Percentiles rank a stretch among this genome's conserved stretches.
phyloP scores from a whole-genome alignment of 1,140 invertebrate species.

The Pteromalus puparum region DNA sequence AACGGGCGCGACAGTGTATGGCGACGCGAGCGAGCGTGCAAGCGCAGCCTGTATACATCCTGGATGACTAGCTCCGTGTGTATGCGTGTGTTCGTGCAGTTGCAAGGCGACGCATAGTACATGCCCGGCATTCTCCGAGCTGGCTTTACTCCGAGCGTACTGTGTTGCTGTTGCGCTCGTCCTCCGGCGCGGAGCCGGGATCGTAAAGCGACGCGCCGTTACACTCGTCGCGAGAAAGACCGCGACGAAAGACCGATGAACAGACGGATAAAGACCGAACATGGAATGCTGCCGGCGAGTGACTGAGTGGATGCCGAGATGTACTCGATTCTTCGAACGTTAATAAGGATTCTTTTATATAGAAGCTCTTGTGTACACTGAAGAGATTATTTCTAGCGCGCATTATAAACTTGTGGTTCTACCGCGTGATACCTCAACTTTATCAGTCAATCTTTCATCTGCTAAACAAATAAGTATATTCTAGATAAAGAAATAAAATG shows the following conservation, averaged over 20 bases:
- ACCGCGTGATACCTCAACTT: too few species aligned
- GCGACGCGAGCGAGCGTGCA: background rate
- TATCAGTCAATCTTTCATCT: too few species aligned
- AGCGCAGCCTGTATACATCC: background rate
- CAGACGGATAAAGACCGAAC: background rate
- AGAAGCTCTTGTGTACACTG: too few species aligned
- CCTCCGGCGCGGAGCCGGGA: background rate
- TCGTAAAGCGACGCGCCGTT: slow-evolving; percentile 25
- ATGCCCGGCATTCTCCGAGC: slow-evolving; percentile 12
- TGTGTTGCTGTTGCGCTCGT: background rate
- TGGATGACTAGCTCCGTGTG: background rate
- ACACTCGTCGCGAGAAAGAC: background rate
- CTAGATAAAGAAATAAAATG: too few species aligned
- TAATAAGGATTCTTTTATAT: too few species aligned
- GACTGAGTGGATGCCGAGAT: too few species aligned
- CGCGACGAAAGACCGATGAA: background rate
- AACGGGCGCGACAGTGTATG: background rate
- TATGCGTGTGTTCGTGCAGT: background rate
- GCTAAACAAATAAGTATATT: too few species aligned
- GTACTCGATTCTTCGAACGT: too few species aligned
- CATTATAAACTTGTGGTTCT: too few species aligned
- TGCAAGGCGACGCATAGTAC: background rate
- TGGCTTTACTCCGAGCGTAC: background rate
- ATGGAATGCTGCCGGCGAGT: too few species aligned
- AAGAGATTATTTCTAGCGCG: too few species aligned